These are phyloP conservation scores for Phodopus roborovskii DNA, from an alignment of 2,113 vertebrate species.

Conservation along the genomic window DNA sequence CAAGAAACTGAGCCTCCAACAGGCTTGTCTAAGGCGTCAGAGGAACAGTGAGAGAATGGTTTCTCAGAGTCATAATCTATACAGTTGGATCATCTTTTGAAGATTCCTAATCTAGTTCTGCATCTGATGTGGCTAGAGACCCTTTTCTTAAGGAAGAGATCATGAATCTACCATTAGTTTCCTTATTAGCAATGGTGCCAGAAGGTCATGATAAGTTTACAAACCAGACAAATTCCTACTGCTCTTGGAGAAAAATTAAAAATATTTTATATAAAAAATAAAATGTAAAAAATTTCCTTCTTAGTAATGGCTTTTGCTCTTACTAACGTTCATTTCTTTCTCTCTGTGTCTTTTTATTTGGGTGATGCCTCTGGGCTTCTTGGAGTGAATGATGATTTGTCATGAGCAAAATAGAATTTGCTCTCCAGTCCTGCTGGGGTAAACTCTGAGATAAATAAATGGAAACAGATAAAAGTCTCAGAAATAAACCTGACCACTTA, in stretches of 20 bases:
- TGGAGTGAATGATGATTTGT: constrained; percentile 72
- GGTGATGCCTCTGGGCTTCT: constrained; percentile 69
- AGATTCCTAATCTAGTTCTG: constrained; percentile 35
- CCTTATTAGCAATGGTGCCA: constrained; percentile 22
- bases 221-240: constrained; percentile 18
- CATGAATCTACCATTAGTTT: constrained; percentile 23
- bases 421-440: constrained; percentile 69
- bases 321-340: constrained; percentile 38
- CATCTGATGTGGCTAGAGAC: neutral
- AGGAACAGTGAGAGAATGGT: neutral
- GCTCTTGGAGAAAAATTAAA: constrained; percentile 45
- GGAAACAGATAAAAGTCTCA: constrained; percentile 48
- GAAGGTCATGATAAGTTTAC: constrained; percentile 15
- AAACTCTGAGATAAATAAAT: constrained; percentile 45
- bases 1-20: neutral
- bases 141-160: constrained; percentile 41
- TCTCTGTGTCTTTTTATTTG: constrained; percentile 66
- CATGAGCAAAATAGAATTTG: constrained; percentile 58
- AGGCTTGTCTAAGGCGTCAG: neutral
- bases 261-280: constrained; percentile 49
- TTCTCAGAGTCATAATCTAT: neutral
- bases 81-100: constrained; percentile 40
- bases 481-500: constrained; percentile 52
- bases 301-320: constrained; percentile 52
- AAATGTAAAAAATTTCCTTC: neutral